phyloP scores from a whole-genome alignment of 1,140 invertebrate species.

The Chelonus insularis region DNA sequence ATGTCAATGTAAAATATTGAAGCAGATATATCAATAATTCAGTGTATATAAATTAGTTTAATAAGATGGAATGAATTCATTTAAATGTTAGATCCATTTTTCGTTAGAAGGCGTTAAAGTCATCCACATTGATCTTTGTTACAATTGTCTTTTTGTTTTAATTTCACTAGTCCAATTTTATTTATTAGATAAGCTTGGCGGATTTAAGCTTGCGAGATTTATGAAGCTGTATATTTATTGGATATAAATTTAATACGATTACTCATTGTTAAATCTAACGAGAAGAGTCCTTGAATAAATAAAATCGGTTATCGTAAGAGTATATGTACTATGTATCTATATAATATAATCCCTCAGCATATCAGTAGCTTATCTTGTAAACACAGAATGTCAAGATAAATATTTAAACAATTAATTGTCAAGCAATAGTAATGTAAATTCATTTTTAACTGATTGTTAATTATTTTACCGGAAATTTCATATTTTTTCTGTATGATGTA shows the following conservation, averaged over 20 bases:
- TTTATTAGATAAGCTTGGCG: background rate
- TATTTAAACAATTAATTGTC: constrained; percentile 20
- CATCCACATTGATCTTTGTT: too few relatives aligned
- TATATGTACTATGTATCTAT: constrained; percentile 5
- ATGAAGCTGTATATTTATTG: background rate
- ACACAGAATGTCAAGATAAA: constrained; percentile 27
- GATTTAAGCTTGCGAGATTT: background rate
- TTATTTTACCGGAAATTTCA: background rate
- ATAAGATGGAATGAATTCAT: too few relatives aligned
- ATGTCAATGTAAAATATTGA: too few relatives aligned
- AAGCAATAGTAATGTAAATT: constrained; percentile 15
- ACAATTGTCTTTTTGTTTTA: too few relatives aligned
- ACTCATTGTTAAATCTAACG: constrained; percentile 29
- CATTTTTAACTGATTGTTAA: background rate
- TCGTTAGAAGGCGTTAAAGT: too few relatives aligned
- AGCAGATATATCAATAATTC: too few relatives aligned
- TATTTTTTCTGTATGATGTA: too few relatives aligned
- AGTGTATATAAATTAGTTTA: too few relatives aligned
- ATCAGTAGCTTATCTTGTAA: constrained; percentile 28
- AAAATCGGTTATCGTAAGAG: constrained; percentile 15
- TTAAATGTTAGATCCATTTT: too few relatives aligned
- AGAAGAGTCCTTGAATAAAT: constrained; percentile 30
- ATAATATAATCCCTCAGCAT: constrained; percentile 22
- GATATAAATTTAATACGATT: constrained; percentile 25
- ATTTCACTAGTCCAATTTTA: too few relatives aligned